These are phyloP conservation scores for Cyclopterus lumpus DNA, from an alignment of 2,797 vertebrate genomes.

Conservation along the genomic window DNA sequence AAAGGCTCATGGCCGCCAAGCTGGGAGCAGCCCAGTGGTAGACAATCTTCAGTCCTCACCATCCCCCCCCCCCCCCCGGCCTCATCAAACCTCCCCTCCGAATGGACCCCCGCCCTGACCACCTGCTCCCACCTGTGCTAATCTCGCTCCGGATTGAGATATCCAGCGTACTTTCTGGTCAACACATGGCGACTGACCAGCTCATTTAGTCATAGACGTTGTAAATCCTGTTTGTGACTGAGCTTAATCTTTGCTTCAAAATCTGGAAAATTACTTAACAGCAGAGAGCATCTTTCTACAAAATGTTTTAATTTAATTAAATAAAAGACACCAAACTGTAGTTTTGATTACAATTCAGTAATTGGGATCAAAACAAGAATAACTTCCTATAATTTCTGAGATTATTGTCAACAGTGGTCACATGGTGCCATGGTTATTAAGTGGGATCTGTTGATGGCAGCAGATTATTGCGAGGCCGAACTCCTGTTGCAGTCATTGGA, in stretches of 20 bases:
- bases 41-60: conserved; percentile 34
- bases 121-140: conserved; percentile 71
- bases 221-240: conserved; percentile 1
- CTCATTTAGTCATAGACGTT: not conserved
- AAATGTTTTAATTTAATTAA: not conserved
- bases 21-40: conserved; percentile 33
- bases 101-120: conserved; percentile 66
- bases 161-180: conserved; percentile 47
- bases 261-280: not conserved
- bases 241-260: conserved; percentile 4
- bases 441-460: conserved; percentile 58
- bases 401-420: conserved; percentile 45
- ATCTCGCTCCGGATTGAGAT: conserved; percentile 69
- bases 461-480: conserved; percentile 69
- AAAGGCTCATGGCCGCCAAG: conserved; percentile 50
- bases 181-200: conserved; percentile 33
- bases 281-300: not conserved
- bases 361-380: conserved; percentile 29
- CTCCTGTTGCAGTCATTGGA: conserved; percentile 58
- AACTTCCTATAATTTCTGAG: conserved; percentile 27
- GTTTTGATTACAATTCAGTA: conserved; percentile 1
- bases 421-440: conserved; percentile 55
- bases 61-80: conserved; percentile 41
- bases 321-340: not conserved
- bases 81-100: conserved; percentile 45